phyloP scores from a whole-genome alignment of 2,113 vertebrate species.

The Neopipo cinnamomea region DNA sequence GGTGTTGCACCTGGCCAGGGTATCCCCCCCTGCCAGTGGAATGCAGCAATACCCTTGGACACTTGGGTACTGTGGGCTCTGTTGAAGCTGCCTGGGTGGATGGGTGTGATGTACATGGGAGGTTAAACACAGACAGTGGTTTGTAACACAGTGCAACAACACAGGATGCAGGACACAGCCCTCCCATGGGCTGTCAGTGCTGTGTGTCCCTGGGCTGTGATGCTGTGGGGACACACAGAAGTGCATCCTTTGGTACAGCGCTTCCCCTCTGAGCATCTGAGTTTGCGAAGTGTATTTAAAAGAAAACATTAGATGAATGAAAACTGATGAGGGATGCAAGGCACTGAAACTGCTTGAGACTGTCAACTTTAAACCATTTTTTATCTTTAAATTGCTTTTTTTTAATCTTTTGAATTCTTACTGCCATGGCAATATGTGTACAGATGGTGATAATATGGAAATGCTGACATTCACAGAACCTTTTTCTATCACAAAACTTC shows the following conservation, averaged over 20 bases:
- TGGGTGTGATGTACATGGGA: neutral
- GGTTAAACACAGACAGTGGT: neutral
- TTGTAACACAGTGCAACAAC: neutral
- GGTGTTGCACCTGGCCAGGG: neutral
- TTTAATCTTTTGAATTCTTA: conserved; percentile 14
- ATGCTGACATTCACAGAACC: conserved; percentile 40
- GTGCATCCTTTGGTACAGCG: neutral
- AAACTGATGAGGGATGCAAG: conserved; percentile 1
- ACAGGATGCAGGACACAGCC: neutral
- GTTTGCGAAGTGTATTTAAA: conserved; percentile 1
- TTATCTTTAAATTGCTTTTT: conserved; percentile 50
- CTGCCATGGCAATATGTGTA: neutral
- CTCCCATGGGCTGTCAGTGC: neutral
- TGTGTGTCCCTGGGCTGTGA: neutral
- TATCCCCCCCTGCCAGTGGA: neutral
- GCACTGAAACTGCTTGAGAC: neutral
- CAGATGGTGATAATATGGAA: conserved; percentile 36
- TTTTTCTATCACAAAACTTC: conserved; percentile 31
- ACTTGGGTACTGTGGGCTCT: neutral
- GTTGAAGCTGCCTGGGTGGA: neutral
- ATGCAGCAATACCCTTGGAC: neutral
- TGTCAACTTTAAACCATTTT: conserved; percentile 8
- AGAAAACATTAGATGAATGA: neutral
- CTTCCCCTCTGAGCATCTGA: neutral
- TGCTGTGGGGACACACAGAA: neutral